A percentile compares a stretch with the other conserved stretches of the same genome.
These are phyloP conservation scores for Synergus gifuensis DNA, from an alignment of 2,888 invertebrate species.

Conservation along the genomic window DNA sequence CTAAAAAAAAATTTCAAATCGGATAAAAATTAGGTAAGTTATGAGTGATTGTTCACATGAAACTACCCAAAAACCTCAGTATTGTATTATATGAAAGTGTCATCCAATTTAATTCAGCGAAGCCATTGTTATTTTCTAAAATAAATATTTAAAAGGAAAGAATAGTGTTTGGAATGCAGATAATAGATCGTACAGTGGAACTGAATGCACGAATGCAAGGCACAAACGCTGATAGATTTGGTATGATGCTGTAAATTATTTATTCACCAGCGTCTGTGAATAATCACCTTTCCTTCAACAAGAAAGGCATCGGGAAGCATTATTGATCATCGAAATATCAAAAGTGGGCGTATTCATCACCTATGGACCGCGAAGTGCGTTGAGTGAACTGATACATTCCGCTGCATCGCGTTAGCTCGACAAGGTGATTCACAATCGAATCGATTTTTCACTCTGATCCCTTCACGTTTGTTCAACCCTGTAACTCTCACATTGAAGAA, in stretches of 20 bases:
- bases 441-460: slow-evolving; percentile 16
- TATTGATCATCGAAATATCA: slow-evolving; percentile 75
- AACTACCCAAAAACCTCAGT: too few species aligned
- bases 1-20: too few species aligned
- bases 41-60: too few species aligned
- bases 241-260: slow-evolving; percentile 73
- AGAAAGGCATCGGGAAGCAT: slow-evolving; percentile 65
- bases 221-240: slow-evolving; percentile 60
- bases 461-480: background rate
- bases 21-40: too few species aligned
- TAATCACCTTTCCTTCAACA: slow-evolving; percentile 68
- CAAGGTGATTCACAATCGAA: slow-evolving; percentile 2
- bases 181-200: background rate
- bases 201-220: background rate
- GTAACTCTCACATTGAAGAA: background rate
- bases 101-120: too few species aligned
- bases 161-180: background rate
- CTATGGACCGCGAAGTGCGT: slow-evolving; percentile 57
- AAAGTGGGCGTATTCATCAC: slow-evolving; percentile 73
- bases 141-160: background rate
- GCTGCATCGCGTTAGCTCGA: slow-evolving; percentile 2
- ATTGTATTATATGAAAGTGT: too few species aligned
- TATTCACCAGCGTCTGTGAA: slow-evolving; percentile 74
- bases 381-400: slow-evolving; percentile 37
- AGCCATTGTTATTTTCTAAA: too few species aligned